Evolutionary conservation across 2,797 vertebrate genomes (phyloP).

Genomic region (Melanotaenia nigrans): DNA sequence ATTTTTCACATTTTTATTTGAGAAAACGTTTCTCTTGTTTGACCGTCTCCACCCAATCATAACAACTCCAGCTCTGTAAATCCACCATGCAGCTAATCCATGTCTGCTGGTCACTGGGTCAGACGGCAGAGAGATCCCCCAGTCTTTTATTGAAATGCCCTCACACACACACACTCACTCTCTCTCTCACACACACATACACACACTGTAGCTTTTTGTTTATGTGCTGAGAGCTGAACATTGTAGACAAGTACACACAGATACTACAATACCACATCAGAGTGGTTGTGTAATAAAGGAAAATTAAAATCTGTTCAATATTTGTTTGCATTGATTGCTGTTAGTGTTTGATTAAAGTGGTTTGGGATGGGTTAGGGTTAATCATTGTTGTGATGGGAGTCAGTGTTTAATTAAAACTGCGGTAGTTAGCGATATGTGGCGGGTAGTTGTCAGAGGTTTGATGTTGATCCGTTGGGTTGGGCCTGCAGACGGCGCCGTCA

Average conservation of each 20-base stretch:
- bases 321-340: too few species aligned
- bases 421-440: background rate
- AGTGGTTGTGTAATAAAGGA: background rate
- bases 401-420: background rate
- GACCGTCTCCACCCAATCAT: background rate
- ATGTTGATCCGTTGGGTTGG: background rate
- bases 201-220: slow-evolving; percentile 12
- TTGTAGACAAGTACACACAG: background rate
- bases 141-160: background rate
- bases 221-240: slow-evolving; percentile 4
- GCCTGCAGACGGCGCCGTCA: background rate
- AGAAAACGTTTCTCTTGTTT: slow-evolving; percentile 7
- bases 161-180: background rate
- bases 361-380: too few species aligned
- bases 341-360: too few species aligned
- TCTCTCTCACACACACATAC: background rate
- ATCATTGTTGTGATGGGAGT: too few species aligned
- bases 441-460: background rate
- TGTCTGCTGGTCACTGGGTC: slow-evolving; percentile 58
- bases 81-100: slow-evolving; percentile 50
- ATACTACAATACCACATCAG: background rate
- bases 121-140: slow-evolving; percentile 21
- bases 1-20: background rate
- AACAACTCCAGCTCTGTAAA: slow-evolving; percentile 24
- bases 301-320: background rate